These are phyloP conservation scores for Taenioides sp. DNA, from an alignment of 2,797 vertebrate species.

Conservation along the genomic window DNA sequence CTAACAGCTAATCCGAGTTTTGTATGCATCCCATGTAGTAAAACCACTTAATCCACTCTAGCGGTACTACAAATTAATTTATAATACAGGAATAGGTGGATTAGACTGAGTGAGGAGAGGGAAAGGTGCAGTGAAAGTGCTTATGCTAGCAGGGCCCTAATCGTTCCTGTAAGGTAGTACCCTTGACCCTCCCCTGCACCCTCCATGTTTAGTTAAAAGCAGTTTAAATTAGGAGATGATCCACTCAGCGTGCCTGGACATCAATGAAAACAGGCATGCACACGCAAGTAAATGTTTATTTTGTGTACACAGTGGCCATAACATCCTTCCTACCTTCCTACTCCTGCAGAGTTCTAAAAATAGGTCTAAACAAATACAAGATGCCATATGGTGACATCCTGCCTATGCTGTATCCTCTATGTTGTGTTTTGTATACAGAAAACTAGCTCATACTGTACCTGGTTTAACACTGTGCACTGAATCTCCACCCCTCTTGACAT, in stretches of 20 bases:
- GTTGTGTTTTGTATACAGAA: not conserved
- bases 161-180: conserved; percentile 21
- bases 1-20: not conserved
- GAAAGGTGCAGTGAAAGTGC: conserved; percentile 28
- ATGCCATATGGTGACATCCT: conserved; percentile 41
- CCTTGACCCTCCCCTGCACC: conserved; percentile 27
- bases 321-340: conserved; percentile 20
- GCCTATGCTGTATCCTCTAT: conserved; percentile 26
- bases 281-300: conserved; percentile 5
- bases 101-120: conserved; percentile 8
- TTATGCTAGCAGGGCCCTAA: conserved; percentile 23
- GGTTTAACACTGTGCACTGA: not conserved
- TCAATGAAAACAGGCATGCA: conserved; percentile 21
- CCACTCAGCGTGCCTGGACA: conserved; percentile 12
- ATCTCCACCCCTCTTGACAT: conserved; percentile 17
- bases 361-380: conserved; percentile 43
- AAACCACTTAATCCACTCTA: conserved; percentile 2
- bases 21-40: not conserved
- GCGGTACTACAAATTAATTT: not conserved
- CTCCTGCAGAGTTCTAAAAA: conserved; percentile 34
- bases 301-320: conserved; percentile 31
- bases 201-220: conserved; percentile 46
- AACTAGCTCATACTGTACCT: not conserved
- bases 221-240: conserved; percentile 24
- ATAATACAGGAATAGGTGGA: conserved; percentile 1